Conservation (phyloP, 2,113 vertebrate genomes). For the Alosa alosa region DNA sequence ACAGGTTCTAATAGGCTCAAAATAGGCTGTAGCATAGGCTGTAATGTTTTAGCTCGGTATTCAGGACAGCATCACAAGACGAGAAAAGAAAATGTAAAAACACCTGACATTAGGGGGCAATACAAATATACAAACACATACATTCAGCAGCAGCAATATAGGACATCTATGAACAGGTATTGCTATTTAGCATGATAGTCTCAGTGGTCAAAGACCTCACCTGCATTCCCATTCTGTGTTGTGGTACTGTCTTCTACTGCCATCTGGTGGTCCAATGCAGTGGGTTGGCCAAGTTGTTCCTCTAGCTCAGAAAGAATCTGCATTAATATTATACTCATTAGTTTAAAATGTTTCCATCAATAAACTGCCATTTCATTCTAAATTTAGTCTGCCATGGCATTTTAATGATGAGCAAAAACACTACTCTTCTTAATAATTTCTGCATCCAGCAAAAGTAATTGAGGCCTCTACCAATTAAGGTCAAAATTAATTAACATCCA, state of each 20-base stretch:
- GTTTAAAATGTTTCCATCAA: not conserved
- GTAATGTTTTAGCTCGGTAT: no score
- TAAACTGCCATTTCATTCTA: not conserved
- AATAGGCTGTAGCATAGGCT: no score
- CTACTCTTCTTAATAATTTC: not conserved
- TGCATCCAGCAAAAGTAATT: no score
- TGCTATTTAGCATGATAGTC: not conserved
- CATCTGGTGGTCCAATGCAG: not conserved
- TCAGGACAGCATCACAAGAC: no score
- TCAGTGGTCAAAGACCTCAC: not conserved
- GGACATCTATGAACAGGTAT: not conserved
- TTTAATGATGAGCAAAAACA: not conserved
- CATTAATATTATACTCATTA: not conserved
- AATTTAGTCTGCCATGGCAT: not conserved
- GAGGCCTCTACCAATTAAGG: not conserved
- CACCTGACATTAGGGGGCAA: not conserved
- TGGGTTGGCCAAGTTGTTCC: conserved; percentile 17
- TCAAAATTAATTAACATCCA: not conserved
- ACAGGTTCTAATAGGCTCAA: no score
- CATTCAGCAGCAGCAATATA: not conserved
- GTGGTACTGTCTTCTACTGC: not conserved
- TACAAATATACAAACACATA: not conserved
- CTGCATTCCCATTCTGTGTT: not conserved
- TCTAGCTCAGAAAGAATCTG: conserved; percentile 54
- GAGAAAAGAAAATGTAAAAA: not conserved